A percentile compares a stretch with the other conserved stretches of the same genome.
phyloP scores from a whole-genome alignment of 2,113 vertebrate genomes.

The Meriones unguiculatus region DNA sequence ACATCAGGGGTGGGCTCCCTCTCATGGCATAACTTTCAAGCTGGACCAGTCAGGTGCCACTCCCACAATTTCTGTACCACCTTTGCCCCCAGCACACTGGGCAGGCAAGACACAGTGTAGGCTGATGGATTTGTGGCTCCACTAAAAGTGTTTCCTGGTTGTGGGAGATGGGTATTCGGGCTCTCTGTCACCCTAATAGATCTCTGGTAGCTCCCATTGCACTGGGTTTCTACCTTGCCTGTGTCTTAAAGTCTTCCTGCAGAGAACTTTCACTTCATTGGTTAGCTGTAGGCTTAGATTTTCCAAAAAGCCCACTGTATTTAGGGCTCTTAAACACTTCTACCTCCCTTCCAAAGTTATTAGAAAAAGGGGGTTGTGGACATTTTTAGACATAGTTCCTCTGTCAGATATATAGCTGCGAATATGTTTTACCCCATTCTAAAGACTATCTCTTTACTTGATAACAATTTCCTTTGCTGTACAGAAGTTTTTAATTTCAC shows the following conservation, averaged over 20 bases:
- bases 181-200: too few species aligned
- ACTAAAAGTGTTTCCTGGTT: not conserved
- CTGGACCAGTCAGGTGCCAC: too few species aligned
- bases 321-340: too few species aligned
- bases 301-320: too few species aligned
- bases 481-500: not conserved
- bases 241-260: not conserved
- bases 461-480: not conserved
- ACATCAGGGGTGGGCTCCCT: not conserved
- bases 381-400: not conserved
- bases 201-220: too few species aligned
- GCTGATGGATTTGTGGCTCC: not conserved
- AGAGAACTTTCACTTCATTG: not conserved
- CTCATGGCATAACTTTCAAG: not conserved
- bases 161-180: too few species aligned
- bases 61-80: too few species aligned
- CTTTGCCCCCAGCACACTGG: not conserved
- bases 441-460: not conserved
- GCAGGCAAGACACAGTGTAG: not conserved
- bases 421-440: not conserved
- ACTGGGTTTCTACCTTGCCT: too few species aligned
- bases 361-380: too few species aligned
- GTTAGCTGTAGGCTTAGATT: not conserved
- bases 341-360: too few species aligned
- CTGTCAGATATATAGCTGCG: too few species aligned